Conservation (phyloP, 2,113 vertebrate species). For the Mola mola region DNA sequence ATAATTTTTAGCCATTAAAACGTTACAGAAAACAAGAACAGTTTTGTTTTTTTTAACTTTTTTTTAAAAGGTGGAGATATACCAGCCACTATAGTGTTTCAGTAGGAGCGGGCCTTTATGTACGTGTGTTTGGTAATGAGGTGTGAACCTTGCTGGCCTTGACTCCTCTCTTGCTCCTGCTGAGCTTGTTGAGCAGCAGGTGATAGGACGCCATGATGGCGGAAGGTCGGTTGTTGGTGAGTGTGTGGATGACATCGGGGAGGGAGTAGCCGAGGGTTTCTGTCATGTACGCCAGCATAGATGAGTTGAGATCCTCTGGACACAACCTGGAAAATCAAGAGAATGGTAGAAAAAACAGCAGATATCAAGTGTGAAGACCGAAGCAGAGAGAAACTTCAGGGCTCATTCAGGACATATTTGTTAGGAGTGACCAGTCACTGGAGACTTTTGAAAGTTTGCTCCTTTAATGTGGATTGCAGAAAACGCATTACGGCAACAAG, state of each 20-base stretch:
- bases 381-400: slow-evolving; percentile 1
- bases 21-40: neutral
- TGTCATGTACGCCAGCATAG: slow-evolving; percentile 83
- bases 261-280: slow-evolving; percentile 78
- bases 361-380: neutral
- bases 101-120: too few species aligned
- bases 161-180: slow-evolving; percentile 75
- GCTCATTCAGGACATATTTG: slow-evolving; percentile 10
- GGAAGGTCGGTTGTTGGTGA: slow-evolving; percentile 84
- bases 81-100: too few species aligned
- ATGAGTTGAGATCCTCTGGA: slow-evolving; percentile 80
- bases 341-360: neutral
- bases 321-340: slow-evolving; percentile 68
- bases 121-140: neutral
- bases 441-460: neutral
- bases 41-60: fast-evolving
- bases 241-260: slow-evolving; percentile 79
- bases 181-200: slow-evolving; percentile 84
- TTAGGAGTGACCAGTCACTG: slow-evolving; percentile 8
- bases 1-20: neutral
- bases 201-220: slow-evolving; percentile 85
- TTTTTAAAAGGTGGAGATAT: too few species aligned
- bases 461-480: slow-evolving; percentile 51
- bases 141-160: slow-evolving; percentile 74
- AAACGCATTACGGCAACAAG: slow-evolving; percentile 32